phyloP scores from a whole-genome alignment of 1,140 invertebrate species.

The Ceratitis capitata region DNA sequence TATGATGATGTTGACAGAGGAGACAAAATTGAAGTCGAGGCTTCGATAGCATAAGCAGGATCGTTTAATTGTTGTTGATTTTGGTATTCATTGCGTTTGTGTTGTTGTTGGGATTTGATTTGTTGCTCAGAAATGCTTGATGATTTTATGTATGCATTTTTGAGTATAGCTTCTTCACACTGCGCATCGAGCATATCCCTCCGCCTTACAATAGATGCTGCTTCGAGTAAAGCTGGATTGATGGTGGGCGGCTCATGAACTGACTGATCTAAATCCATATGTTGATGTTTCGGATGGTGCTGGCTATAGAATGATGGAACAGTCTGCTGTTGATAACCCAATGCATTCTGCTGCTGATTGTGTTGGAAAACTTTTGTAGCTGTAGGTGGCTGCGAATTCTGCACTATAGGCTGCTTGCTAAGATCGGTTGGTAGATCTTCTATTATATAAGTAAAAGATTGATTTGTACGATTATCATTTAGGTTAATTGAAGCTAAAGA shows the following conservation, averaged over 20 bases:
- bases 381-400: neutral
- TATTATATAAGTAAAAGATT: conserved; percentile 22
- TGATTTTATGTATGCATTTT: conserved; percentile 56
- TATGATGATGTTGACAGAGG: conserved; percentile 43
- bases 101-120: neutral
- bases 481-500: neutral
- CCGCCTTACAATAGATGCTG: conserved; percentile 62
- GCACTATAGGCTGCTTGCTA: conserved; percentile 45
- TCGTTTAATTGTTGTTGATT: neutral
- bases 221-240: conserved; percentile 68
- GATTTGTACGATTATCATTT: neutral
- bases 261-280: neutral
- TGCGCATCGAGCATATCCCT: conserved; percentile 42
- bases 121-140: conserved; percentile 48
- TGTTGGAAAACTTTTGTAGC: neutral
- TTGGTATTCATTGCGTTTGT: neutral
- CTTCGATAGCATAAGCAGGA: neutral
- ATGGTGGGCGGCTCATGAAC: conserved; percentile 54
- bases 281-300: conserved; percentile 4
- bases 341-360: conserved; percentile 13
- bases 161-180: conserved; percentile 49
- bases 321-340: conserved; percentile 35
- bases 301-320: neutral
- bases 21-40: neutral
- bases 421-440: conserved; percentile 61